Evolutionary conservation across 2,888 invertebrate species (phyloP), one percentile per base, ranked within the genome.

Genomic region (Ganaspis brasiliensis): DNA sequence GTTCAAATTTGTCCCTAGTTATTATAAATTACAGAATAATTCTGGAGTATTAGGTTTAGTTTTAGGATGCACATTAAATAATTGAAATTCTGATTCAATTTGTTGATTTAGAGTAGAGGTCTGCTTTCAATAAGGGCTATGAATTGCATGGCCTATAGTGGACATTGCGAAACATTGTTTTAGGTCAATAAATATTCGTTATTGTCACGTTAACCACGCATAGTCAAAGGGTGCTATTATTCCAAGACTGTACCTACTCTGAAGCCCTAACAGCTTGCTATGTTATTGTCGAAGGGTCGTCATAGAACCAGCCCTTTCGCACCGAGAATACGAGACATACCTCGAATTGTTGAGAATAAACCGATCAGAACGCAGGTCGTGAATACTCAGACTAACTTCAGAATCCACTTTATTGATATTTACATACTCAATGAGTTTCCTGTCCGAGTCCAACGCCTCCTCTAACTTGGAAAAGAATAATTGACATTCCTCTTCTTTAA

Each of bases 151-250:
- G 49, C 74, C 79, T 79, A 76, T 83, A 82, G 84, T 84, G 89
- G 88, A 89, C 89, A 87, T 82, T 82, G 88, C 86, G 88, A 89
- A 89, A 89, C 89, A 89, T 89, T 89, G 89, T 89, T 89, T 89
- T 88, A 86, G 83, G 85, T 87, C 89, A 87, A 89, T 89, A 89
- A 89, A 89, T 89, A 89, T 89, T 89, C 88, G 89, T 89, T 89
- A 89, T 89, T 89, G 88, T 89, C 84, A 83, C 88, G 89, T 89
- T 89, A 89, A 89, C 89, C 89, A 89, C 88, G 88, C 88, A 86
- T 88, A 87, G 88, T 87, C 87, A 86, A 85, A 86, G 80, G 79
- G 76, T 82, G 80, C 82, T 40, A 88, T 88, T 87, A 88, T 88
- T 88, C 86, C 31, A 31, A 31, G 31, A 31, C 31, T 31, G 6